Evolutionary conservation across 2,113 vertebrate genomes (phyloP).

Genomic region (Tupaia chinensis): DNA sequence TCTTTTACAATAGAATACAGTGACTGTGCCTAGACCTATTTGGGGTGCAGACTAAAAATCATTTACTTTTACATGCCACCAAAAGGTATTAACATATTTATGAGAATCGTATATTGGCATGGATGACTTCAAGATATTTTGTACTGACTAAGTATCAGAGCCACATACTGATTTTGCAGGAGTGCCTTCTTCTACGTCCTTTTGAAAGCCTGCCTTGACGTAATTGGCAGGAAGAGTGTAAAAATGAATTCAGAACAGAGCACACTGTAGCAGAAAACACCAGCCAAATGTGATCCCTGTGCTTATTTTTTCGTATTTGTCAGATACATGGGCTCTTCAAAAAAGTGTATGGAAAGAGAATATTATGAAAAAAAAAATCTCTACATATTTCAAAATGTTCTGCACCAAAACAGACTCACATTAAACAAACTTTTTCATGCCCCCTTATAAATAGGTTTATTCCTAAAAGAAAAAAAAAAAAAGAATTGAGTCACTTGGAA

Average conservation of each 20-base stretch:
- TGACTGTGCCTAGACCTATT: neutral
- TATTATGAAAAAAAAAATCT: too few species aligned
- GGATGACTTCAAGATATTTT: neutral
- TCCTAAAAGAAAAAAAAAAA: neutral
- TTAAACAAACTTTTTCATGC: too few species aligned
- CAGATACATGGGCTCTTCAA: neutral
- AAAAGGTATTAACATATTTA: neutral
- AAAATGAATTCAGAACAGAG: neutral
- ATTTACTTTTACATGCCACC: neutral
- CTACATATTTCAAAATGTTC: too few species aligned
- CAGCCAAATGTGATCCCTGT: neutral
- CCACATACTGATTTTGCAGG: neutral
- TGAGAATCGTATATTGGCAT: neutral
- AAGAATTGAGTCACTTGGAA: neutral
- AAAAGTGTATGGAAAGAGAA: too few species aligned
- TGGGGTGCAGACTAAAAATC: neutral
- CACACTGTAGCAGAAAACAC: neutral
- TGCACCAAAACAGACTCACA: too few species aligned
- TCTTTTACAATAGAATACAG: constrained; percentile 27
- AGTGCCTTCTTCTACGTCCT: neutral
- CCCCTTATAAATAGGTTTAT: neutral
- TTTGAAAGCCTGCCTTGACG: neutral
- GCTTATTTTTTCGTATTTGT: neutral
- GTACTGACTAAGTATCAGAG: neutral
- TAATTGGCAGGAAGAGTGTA: neutral